Conservation (phyloP, 2,113 vertebrate species). For the Pygoscelis adeliae region DNA sequence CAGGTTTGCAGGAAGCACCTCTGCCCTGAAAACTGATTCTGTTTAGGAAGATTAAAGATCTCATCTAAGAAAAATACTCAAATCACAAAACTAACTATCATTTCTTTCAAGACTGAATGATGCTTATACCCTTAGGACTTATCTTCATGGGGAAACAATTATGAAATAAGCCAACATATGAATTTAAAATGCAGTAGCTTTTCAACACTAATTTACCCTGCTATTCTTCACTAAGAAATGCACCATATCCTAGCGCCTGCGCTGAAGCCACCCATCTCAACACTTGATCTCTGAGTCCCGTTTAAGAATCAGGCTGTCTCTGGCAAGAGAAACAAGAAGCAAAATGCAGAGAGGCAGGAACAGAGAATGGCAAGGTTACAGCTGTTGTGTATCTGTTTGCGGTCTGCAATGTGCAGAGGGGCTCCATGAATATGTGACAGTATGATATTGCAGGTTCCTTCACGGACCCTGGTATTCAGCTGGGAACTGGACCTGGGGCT, state of each 20-base stretch:
- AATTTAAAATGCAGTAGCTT: background rate
- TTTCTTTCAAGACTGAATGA: background rate
- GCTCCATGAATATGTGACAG: background rate
- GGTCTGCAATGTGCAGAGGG: background rate
- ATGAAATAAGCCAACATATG: background rate
- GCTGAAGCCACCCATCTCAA: background rate
- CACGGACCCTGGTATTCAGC: background rate
- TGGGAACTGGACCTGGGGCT: background rate
- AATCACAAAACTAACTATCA: background rate
- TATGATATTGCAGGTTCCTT: background rate
- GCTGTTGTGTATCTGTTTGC: background rate
- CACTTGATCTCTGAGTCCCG: rapidly evolving
- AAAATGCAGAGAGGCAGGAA: background rate
- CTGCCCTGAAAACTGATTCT: background rate
- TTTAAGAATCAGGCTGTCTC: background rate
- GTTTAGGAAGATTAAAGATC: background rate
- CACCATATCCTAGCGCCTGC: background rate
- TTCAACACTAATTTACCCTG: background rate
- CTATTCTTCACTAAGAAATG: background rate
- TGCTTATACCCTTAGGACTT: background rate
- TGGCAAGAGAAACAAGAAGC: background rate
- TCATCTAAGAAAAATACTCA: background rate
- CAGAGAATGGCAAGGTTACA: background rate
- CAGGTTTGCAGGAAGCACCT: background rate
- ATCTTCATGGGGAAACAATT: background rate